Conservation (phyloP, 2,113 vertebrate genomes). For the Sclerurus mexicanus region DNA sequence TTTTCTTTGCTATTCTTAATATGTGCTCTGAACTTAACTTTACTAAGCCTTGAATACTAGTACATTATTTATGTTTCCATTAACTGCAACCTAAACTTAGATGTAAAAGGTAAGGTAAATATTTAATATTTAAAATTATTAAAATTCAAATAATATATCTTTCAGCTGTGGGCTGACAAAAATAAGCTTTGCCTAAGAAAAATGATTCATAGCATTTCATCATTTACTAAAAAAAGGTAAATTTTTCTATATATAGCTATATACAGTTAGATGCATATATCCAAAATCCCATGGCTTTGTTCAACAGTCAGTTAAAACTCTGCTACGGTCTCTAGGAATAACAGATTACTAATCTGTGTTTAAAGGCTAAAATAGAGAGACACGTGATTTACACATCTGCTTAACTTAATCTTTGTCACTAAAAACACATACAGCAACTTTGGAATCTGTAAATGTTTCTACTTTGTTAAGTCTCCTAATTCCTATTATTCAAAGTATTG, state of each 20-base stretch:
- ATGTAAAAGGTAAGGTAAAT: not conserved
- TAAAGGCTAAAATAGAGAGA: not conserved
- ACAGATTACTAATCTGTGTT: not conserved
- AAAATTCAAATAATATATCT: not conserved
- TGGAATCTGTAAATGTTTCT: not conserved
- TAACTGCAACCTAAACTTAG: not conserved
- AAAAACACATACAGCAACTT: not conserved
- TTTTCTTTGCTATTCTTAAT: not conserved
- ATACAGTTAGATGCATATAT: not conserved
- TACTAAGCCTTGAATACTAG: not conserved
- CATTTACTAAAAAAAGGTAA: not conserved
- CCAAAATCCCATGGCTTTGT: not conserved
- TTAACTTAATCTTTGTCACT: not conserved
- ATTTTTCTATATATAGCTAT: not conserved
- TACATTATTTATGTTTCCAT: not conserved
- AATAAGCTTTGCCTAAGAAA: not conserved
- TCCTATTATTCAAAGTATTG: not conserved
- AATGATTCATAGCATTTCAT: not conserved
- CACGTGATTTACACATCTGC: not conserved
- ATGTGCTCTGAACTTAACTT: not conserved
- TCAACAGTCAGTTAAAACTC: not conserved
- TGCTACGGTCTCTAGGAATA: not conserved
- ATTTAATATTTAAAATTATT: not conserved
- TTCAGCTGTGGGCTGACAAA: not conserved
- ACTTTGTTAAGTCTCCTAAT: not conserved